Evolutionary conservation across 2,113 vertebrate genomes (phyloP), one percentile per base, ranked within the genome.

Genomic region (Myotis brandtii): DNA sequence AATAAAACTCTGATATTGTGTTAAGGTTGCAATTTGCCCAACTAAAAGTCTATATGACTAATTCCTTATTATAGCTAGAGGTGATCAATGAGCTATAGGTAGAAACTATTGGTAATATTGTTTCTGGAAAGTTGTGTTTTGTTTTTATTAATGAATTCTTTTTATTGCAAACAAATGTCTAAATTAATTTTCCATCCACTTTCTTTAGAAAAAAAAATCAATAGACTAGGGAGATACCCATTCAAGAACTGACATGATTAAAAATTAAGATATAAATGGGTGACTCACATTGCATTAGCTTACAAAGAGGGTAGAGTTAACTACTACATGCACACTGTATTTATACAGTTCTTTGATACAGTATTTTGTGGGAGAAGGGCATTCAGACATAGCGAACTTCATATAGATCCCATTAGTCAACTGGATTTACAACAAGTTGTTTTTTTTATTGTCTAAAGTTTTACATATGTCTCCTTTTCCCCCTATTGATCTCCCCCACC

Each of bases 361-460:
- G 98, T 98, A 98, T 98, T 98, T 98, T 97, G 97, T 98, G 98
- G 98, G 99, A 98, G 98, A 98, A 98, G 97, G 98, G 98, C 98
- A 98, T 98, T 98, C 98, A 99, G 98, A 99, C 98, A 99, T 98
- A 98, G 98, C 98, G 98, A 99, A 99, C 98, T 99, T 98, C 98
- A 99, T 99, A 99, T 98, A 99, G 99, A 99, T 99, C 98, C 98
- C 98, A 98, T 99, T 98, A 98, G 98, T 99, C 98, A 99, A 99
- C 98, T 98, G 98, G 98, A 99, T 99, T 99, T 98, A 99, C 98
- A 99, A 99, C 98, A 99, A 98, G 98, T 98, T 98, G 23, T 23
- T 8, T 59, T 59, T 59, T 10, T 56, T 17, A 10, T 10, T 46
- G 9, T 46, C 46, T 46, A 46, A 9, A 46, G 46, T 46, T 46